Evolutionary conservation across 2,113 vertebrate species (phyloP).

Genomic region (Mus pahari): DNA sequence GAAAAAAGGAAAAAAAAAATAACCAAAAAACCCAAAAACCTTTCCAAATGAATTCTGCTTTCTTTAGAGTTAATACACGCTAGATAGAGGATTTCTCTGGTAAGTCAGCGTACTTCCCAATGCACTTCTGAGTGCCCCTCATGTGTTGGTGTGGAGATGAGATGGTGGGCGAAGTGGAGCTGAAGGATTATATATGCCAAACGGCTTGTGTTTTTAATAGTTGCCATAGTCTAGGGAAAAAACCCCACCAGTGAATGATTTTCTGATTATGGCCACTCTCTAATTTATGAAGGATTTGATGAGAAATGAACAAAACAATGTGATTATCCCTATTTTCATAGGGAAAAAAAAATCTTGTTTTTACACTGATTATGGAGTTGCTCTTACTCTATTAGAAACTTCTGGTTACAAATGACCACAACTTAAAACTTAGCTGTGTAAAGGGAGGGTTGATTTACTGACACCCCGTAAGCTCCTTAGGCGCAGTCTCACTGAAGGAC

Average conservation of each 20-base stretch:
- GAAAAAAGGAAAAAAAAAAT: neutral
- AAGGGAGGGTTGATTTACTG: neutral
- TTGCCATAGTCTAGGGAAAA: conserved; percentile 10
- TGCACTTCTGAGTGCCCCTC: neutral
- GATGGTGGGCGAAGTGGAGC: neutral
- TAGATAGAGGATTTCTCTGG: conserved; percentile 13
- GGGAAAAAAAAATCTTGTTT: neutral
- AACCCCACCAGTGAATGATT: neutral
- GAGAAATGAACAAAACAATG: neutral
- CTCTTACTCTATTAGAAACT: conserved; percentile 7
- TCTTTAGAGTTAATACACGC: conserved; percentile 9
- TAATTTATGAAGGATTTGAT: conserved; percentile 46
- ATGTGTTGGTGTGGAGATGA: neutral
- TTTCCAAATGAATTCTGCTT: neutral
- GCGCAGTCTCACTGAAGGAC: neutral
- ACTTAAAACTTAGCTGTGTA: neutral
- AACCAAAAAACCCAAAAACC: too few species aligned
- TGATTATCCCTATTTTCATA: neutral
- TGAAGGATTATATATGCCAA: neutral
- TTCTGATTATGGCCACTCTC: neutral
- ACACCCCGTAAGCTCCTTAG: neutral
- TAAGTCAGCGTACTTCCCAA: neutral
- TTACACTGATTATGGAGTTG: neutral
- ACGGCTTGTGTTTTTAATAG: neutral
- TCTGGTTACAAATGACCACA: conserved; percentile 23